Conservation (phyloP, 2,888 invertebrate genomes). For the Phaedon cochleariae region DNA sequence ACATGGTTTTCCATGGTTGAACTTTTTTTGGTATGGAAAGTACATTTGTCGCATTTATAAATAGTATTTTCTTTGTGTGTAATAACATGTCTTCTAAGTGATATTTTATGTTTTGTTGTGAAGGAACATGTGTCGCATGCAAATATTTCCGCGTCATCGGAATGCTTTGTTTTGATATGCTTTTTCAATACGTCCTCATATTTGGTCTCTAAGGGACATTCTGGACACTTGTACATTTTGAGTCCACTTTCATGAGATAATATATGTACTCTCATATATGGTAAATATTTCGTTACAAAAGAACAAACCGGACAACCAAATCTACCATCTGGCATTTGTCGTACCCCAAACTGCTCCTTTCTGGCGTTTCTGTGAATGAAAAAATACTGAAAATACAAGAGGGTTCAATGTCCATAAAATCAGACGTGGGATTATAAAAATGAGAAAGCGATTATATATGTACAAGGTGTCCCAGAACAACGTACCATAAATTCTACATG, state of each 20-base stretch:
- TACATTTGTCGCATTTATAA: neutral
- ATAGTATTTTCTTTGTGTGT: neutral
- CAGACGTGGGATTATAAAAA: too few species aligned
- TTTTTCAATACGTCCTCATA: neutral
- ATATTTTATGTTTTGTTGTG: constrained; percentile 13
- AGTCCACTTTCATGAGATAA: neutral
- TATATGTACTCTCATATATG: neutral
- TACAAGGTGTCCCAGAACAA: too few species aligned
- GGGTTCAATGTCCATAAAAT: too few species aligned
- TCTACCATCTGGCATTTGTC: too few species aligned
- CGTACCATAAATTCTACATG: too few species aligned
- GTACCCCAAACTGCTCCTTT: neutral
- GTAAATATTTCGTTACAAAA: neutral
- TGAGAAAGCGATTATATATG: too few species aligned
- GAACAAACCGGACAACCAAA: neutral
- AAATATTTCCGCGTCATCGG: neutral
- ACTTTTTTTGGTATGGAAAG: constrained; percentile 1
- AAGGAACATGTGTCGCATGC: constrained; percentile 1
- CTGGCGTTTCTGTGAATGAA: too few species aligned
- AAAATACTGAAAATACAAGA: too few species aligned
- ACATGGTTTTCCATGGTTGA: constrained; percentile 1
- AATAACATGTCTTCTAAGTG: neutral
- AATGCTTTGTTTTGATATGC: constrained; percentile 11
- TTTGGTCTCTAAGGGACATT: constrained; percentile 3
- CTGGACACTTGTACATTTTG: neutral